Conservation (phyloP, 2,797 vertebrate genomes). For the Rhinogobio ventralis region DNA sequence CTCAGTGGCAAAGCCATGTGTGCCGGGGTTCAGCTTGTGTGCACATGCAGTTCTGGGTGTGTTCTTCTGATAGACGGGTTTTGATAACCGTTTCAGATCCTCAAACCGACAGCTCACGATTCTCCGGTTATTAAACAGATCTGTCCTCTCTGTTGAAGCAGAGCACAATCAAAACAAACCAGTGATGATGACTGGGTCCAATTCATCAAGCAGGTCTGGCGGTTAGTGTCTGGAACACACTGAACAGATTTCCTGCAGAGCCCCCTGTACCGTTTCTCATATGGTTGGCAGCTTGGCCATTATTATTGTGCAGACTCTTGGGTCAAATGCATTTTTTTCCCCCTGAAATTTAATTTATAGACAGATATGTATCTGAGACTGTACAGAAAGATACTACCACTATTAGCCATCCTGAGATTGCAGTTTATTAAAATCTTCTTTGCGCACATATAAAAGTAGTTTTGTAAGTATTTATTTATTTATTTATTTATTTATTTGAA, state of each 20-base stretch:
- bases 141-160: constrained; percentile 38
- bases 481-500: background rate
- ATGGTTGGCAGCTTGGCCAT: constrained; percentile 32
- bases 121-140: constrained; percentile 59
- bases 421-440: background rate
- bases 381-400: constrained; percentile 24
- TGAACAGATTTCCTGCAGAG: constrained; percentile 52
- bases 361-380: constrained; percentile 26
- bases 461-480: background rate
- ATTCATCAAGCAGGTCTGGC: constrained; percentile 50
- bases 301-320: constrained; percentile 45
- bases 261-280: constrained; percentile 42
- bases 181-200: constrained; percentile 33
- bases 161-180: constrained; percentile 30
- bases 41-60: constrained; percentile 53
- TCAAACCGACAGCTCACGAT: constrained; percentile 65
- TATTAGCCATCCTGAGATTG: background rate
- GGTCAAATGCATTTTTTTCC: constrained; percentile 41
- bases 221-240: constrained; percentile 48
- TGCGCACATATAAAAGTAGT: background rate
- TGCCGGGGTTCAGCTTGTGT: background rate
- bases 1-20: background rate
- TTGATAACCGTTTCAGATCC: constrained; percentile 58
- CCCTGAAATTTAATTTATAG: constrained; percentile 34
- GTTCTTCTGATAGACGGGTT: constrained; percentile 68